Conservation (phyloP, 2,113 vertebrate species). For the Anhinga anhinga region DNA sequence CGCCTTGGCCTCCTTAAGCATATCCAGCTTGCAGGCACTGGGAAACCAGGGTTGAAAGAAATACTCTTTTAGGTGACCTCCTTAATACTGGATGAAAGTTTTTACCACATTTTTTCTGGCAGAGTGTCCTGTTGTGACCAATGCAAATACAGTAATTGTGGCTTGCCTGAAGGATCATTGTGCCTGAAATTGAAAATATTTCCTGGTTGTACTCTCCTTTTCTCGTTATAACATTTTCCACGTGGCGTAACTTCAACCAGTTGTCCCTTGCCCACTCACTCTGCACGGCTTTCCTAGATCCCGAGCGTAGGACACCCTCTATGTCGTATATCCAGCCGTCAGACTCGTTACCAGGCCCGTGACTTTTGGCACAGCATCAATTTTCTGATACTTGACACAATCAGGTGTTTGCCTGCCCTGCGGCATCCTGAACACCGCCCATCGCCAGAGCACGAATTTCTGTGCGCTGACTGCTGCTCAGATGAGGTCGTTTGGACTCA, state of each 20-base stretch:
- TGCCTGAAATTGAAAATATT: neutral
- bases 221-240: neutral
- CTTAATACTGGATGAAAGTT: neutral
- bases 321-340: neutral
- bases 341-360: neutral
- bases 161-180: neutral
- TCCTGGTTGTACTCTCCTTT: neutral
- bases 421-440: neutral
- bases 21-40: neutral
- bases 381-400: neutral
- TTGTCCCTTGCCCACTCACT: neutral
- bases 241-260: neutral
- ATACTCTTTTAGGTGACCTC: neutral
- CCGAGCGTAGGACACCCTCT: neutral
- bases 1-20: neutral
- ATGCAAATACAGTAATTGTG: constrained; percentile 8
- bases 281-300: neutral
- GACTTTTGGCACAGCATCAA: neutral
- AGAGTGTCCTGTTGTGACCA: neutral
- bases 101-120: neutral
- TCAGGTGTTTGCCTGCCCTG: neutral
- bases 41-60: neutral
- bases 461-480: neutral
- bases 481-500: neutral
- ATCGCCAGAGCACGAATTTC: neutral